A percentile compares a stretch with the other conserved stretches of the same genome.
phyloP scores from a whole-genome alignment of 2,113 vertebrate species.

The Plectropomus leopardus region DNA sequence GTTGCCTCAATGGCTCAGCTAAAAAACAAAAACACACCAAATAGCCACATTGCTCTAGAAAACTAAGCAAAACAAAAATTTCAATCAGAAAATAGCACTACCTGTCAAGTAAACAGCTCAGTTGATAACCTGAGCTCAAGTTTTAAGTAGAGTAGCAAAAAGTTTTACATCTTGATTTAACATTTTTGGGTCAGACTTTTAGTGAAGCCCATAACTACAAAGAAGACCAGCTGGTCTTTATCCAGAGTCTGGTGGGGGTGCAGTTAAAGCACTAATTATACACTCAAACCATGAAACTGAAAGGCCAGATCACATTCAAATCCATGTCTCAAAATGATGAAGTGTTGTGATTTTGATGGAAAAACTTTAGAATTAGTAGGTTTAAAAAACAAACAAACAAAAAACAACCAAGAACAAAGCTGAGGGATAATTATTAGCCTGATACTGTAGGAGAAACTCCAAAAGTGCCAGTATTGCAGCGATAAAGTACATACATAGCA shows the following conservation, averaged over 20 bases:
- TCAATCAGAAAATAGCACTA: not conserved
- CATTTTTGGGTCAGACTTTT: not conserved
- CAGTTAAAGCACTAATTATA: not conserved
- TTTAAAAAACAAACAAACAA: not conserved
- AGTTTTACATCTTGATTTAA: not conserved
- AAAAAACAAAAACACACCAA: not conserved
- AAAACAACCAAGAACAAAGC: not conserved
- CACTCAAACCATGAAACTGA: not conserved
- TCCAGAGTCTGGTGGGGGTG: not conserved
- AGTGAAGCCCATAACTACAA: not conserved
- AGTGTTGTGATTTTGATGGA: not conserved
- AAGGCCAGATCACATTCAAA: not conserved
- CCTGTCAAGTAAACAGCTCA: not conserved
- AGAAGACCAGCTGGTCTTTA: not conserved
- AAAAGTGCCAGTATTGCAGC: too few relatives aligned
- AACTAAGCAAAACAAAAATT: not conserved
- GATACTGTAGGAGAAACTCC: not conserved
- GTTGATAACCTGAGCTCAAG: not conserved
- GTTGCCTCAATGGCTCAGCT: not conserved
- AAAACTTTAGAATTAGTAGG: not conserved
- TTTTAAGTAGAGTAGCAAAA: not conserved
- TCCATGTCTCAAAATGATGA: not conserved
- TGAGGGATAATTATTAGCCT: too few relatives aligned
- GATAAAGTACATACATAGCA: conserved; percentile 8
- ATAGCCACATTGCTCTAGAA: not conserved